Base-by-base conservation (phyloP, 2,113 vertebrate genomes). In the Oceanodroma tethys region DNA sequence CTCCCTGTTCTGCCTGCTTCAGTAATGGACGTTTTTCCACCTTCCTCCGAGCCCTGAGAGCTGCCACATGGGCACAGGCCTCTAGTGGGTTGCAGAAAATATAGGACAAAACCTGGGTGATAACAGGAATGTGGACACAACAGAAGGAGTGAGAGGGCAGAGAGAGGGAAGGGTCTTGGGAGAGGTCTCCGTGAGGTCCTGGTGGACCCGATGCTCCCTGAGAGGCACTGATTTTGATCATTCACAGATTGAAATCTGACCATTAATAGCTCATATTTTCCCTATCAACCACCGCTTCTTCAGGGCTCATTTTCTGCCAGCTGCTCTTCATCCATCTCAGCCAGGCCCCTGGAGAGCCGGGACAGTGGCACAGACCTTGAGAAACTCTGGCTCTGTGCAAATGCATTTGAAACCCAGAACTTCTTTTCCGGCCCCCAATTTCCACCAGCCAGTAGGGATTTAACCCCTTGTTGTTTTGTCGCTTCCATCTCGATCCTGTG, bases 11-110 rank as follows among this genome's bases (percentile, higher is more conserved):
- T 26, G 27, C 19, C 47, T 58, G 50, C 32, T 58, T 20, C 58
- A 58, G 5, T 27, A 43, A n/a, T 0, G 32, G 71, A 11, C 0
- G 1, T 16, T 56, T 36, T 38, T 36, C 50, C 43, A 59, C 50
- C 23, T 82, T 65, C 43, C 50, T 65, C 50, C 13, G 34, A 43
- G 42, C 56, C 32, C 48, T 10, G 47, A 56, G 62, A n/a, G 71
- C 48, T 52, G 43, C 43, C 43, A 18, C 50, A 9, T 5, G 56
- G 56, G 27, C 56, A 50, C 71, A 40, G 56, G 63, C 23, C 16
- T 6, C 27, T 13, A 3, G 6, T 11, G 19, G 71, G 71, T 52
- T 30, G 27, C 50, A 30, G 48, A 50, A 88, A 58, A 52, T 30
- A 15, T 0, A 7, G 71, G 71, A 26, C 56, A 58, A 76, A 58